A percentile compares a stretch with the other conserved stretches of the same genome.
Evolutionary conservation across 2,113 vertebrate genomes (phyloP).

Genomic region (Pygoscelis antarcticus): DNA sequence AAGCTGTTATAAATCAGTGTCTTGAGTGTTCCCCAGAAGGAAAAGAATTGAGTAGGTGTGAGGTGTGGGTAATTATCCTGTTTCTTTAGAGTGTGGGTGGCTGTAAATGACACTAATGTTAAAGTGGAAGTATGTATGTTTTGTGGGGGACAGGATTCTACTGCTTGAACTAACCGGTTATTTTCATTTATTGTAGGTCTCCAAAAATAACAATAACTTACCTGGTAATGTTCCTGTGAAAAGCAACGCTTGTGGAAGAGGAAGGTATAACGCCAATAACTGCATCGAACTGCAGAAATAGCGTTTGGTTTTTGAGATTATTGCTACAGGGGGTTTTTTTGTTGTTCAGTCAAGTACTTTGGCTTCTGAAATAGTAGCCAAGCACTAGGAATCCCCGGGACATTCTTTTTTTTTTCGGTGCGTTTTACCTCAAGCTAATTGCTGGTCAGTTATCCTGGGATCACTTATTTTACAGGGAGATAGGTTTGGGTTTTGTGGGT

Average conservation of each 20-base stretch:
- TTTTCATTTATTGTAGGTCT: constrained; percentile 29
- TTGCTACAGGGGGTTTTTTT: not conserved
- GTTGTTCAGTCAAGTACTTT: not conserved
- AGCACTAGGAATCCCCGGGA: not conserved
- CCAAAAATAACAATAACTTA: not conserved
- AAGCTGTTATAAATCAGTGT: not conserved
- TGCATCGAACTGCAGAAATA: not conserved
- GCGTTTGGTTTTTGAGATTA: not conserved
- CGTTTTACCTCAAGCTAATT: not conserved
- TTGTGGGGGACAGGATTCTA: not conserved
- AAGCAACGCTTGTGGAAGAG: not conserved
- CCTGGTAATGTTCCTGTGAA: not conserved
- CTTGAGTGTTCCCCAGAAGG: not conserved
- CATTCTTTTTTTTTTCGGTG: not conserved
- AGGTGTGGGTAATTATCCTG: not conserved
- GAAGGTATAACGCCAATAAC: not conserved
- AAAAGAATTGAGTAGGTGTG: not conserved
- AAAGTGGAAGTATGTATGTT: not conserved
- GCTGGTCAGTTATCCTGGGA: not conserved
- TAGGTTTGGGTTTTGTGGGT: not conserved
- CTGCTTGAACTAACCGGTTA: not conserved
- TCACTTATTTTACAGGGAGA: not conserved
- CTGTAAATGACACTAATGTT: not conserved
- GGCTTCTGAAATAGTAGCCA: not conserved
- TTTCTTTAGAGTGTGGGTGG: not conserved